Evolutionary conservation across 2,888 invertebrate genomes (phyloP), one percentile per base, ranked within the genome.

Genomic region (Sympetrum striolatum): DNA sequence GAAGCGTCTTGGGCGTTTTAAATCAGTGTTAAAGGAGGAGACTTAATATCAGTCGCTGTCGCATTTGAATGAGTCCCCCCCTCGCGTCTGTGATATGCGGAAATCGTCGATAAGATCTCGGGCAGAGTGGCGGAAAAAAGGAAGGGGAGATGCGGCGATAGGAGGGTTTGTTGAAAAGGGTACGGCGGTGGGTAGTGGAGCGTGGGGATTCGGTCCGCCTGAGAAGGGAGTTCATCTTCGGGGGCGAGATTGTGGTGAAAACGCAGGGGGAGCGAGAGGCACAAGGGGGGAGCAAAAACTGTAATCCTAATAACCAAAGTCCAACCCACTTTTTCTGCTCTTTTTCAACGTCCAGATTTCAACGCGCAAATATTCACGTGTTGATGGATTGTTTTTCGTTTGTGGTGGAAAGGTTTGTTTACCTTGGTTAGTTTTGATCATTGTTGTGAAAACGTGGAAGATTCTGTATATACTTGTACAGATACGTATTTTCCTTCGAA

Each of bases 101-200:
- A 53, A 53, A 53, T 53, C 53, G 53, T 53, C 53, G 53, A 53
- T 53, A 53, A 53, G 53, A 53, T 53, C 53, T 53, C 18, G 53
- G 53, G 44, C 44, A 4, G 81, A 31, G 12, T 25, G 48, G 81
- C 10, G 81, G 35, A 35, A 35, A 31, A 25, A 25, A 8, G 22
- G 14, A 64, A 6, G 53, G n/a, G 53, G 48, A 25, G 12, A 25
- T 8, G 31, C 0, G 53, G 31, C 0, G 53, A 35, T 12, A 25
- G 15, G 31, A 35, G 58, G 58, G 35, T 35, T 53, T 14, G 82
- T 53, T 82, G 58, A 53, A 53, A 53, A 53, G 58, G 86, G 86
- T 60, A 86, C 25, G 86, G 86, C 86, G 64, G 60, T 60, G 86
- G 64, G 86, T 86, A 86, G 86, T 86, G 86, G 86, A 86, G 86